Conservation (phyloP, 2,113 vertebrate genomes). For the Hippocampus zosterae region DNA sequence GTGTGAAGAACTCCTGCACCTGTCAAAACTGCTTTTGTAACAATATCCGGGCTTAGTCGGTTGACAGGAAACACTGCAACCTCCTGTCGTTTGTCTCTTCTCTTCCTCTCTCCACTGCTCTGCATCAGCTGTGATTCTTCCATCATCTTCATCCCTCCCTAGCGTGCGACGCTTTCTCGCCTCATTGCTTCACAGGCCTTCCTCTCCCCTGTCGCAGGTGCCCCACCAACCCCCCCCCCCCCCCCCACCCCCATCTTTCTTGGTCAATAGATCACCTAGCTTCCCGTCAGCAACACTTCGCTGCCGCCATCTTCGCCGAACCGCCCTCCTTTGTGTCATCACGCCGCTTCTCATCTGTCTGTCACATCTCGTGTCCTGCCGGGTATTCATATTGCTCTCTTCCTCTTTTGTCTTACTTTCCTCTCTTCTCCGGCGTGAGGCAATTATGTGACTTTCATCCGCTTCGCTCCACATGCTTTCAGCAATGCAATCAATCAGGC, state of each 20-base stretch:
- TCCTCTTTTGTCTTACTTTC: conserved; percentile 13
- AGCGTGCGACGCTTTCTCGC: conserved; percentile 58
- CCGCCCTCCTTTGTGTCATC: conserved; percentile 47
- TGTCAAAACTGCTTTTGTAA: conserved; percentile 19
- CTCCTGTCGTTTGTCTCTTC: conserved; percentile 26
- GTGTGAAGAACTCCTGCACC: conserved; percentile 7
- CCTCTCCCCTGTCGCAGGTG: conserved; percentile 1
- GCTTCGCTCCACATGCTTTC: conserved; percentile 1
- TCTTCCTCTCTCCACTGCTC: conserved; percentile 35
- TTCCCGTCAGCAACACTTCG: conserved; percentile 1
- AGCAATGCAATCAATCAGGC: background rate
- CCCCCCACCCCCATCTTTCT: conserved; percentile 13
- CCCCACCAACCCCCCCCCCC: background rate
- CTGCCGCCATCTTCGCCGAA: conserved; percentile 21
- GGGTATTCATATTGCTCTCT: conserved; percentile 36
- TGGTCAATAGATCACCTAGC: conserved; percentile 27
- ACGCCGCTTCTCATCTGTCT: conserved; percentile 43
- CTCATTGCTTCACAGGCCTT: conserved; percentile 49
- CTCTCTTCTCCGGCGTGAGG: conserved; percentile 45
- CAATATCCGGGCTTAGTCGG: conserved; percentile 28
- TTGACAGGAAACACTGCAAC: conserved; percentile 27
- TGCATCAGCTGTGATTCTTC: conserved; percentile 54
- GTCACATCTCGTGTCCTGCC: conserved; percentile 39
- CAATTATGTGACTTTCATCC: conserved; percentile 36
- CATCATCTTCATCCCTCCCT: conserved; percentile 60